Evolutionary conservation across 2,888 invertebrate genomes (phyloP), one percentile per base, ranked within the genome.

Genomic region (Mythimna albipuncta): DNA sequence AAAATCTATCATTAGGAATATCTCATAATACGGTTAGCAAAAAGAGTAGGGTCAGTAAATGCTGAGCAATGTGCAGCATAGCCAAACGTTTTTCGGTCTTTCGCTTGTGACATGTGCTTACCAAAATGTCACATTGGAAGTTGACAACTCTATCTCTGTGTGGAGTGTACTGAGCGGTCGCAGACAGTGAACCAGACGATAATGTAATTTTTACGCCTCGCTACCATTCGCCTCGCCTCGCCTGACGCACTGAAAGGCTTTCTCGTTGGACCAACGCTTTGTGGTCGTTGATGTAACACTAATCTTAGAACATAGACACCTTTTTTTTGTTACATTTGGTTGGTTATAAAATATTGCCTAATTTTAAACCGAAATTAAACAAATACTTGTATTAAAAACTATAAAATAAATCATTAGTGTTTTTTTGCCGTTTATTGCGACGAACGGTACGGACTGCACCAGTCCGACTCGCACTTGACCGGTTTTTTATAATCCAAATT

Each of bases 151-250:
- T 82, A 84, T 84, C 85, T 69, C 62, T 32, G 16, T 64, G 66
- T 41, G 63, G 74, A 77, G 64, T 71, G 71, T 63, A 68, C 62
- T 62, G 74, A 75, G 68, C 69, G 52, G 44, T 54, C 35, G 71
- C 85, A 83, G 84, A 77, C 85, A 80, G 79, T 85, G 86, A 84
- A 82, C 85, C 77, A 71, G 55, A 67, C 68, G 52, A 41, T 72
- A 84, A 84, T 72, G 82, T 84, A 41, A 70, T 81, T 76, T 84
- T 69, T 76, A 76, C 85, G 64, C 75, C 75, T 64, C 66, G 57
- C 68, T 41, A 64, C 54, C 38, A 19, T 59, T 68, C 61, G 67
- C 67, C 41, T 69, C 67, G 55, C 26, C 50, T 74, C 47, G 57
- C 71, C 70, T 68, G 52, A 72, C 55, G 72, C 58, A 76, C 61